A percentile compares a stretch with the other conserved stretches of the same genome.
These are phyloP conservation scores for Trididemnum clinides DNA, from an alignment of 23 tunicate species.

Conservation along the genomic window DNA sequence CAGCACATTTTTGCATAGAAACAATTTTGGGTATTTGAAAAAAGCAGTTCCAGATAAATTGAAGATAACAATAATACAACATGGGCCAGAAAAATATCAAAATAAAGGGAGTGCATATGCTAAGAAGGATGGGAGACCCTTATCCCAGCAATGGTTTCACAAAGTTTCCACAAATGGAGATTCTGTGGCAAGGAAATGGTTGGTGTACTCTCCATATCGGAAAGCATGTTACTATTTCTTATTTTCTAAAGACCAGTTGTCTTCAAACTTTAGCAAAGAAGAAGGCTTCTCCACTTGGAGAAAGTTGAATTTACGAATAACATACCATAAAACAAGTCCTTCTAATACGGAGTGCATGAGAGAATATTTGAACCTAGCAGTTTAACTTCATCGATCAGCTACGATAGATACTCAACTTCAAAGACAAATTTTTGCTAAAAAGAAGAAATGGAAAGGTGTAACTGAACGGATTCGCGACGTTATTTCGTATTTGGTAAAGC, in stretches of 20 bases:
- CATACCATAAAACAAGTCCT: background rate
- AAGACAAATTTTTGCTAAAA: no score
- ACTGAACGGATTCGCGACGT: background rate
- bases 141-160: background rate
- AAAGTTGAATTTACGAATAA: no score
- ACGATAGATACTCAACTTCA: background rate
- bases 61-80: no score
- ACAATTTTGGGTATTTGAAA: no score
- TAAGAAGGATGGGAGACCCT: background rate
- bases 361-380: background rate
- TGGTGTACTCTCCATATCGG: background rate
- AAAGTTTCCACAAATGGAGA: background rate
- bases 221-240: no score
- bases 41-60: no score
- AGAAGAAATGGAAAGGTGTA: background rate
- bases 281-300: no score
- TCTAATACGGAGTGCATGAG: background rate
- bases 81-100: background rate
- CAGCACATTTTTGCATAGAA: no score
- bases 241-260: background rate
- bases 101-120: background rate
- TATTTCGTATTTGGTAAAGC: background rate
- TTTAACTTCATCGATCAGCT: background rate
- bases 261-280: background rate
- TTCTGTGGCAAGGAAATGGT: background rate